Evolutionary conservation across 2,888 invertebrate genomes (phyloP), one percentile per base, ranked within the genome.

Genomic region (Gastrophysa polygoni): DNA sequence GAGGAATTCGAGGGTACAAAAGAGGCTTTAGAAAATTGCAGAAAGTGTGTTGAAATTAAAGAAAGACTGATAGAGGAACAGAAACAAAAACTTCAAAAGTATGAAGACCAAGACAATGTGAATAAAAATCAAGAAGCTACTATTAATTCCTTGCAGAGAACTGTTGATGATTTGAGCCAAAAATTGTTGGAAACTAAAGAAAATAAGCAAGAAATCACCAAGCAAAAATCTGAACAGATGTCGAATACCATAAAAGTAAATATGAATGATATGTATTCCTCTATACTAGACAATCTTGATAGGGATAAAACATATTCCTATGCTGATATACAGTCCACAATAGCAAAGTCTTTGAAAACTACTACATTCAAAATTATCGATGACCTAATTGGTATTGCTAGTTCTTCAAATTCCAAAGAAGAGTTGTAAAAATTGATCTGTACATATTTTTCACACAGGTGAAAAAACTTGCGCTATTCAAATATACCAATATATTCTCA

Each of bases 241-340:
- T 61, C 64, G 32, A 67, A 73, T 44, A 63, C 71, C 56, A 62
- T 78, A 2, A 80, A 78, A 62, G 66, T 74, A 59, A 66, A 68
- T 10, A 80, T 80, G 78, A 80, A 76, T 67, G 57, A 63, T 21
- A 74, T 79, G 72, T 81, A 76, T 64, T 72, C 72, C 59, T 71
- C 71, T 47, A 72, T 81, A 54, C 57, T 77, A 57, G 68, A 64
- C 21, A 68, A 67, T 58, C 72, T 76, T 67, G 59, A 66, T 21
- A 67, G 64, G 56, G 62, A 63, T 46, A 43, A 29, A 2, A 32
- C 57, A 3, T 69, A 71, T 60, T 51, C 47, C 29, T 57, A 57
- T 28, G 20, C 38, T 14, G 66, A 69, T 24, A 63, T 73, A 51
- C 68, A 70, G 50, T 28, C 28, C n/a, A 61, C 55, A 28, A n/a